These are phyloP conservation scores for Serilophus lunatus DNA, from an alignment of 2,113 vertebrate species.

Conservation along the genomic window DNA sequence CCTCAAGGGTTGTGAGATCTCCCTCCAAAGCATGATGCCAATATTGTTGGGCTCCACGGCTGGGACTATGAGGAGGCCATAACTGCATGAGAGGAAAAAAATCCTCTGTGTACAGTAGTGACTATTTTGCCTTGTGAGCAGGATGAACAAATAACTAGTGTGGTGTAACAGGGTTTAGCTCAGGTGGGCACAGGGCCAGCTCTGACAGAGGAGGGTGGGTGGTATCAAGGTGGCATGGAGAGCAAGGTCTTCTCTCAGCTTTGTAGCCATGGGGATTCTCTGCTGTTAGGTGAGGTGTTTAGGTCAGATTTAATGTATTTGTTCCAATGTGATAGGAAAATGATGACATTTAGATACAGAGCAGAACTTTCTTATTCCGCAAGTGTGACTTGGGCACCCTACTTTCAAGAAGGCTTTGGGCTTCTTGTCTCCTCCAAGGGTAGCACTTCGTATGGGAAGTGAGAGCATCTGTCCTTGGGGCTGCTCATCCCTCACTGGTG, in stretches of 20 bases:
- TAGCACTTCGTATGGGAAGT: background rate
- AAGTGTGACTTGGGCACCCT: background rate
- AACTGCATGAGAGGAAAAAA: background rate
- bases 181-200: background rate
- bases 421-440: background rate
- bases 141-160: background rate
- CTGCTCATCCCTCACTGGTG: background rate
- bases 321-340: background rate
- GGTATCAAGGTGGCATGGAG: background rate
- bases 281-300: background rate
- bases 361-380: background rate
- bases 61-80: background rate
- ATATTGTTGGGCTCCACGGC: background rate
- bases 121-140: background rate
- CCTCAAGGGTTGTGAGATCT: background rate
- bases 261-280: background rate
- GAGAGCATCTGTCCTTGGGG: fast-evolving
- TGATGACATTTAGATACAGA: background rate
- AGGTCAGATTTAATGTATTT: background rate
- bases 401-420: background rate
- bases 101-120: background rate
- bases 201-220: background rate
- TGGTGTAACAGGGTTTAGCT: background rate
- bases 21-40: background rate
- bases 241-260: background rate